Evolutionary conservation across 2,888 invertebrate species (phyloP).

Genomic region (Eilema sororculum): DNA sequence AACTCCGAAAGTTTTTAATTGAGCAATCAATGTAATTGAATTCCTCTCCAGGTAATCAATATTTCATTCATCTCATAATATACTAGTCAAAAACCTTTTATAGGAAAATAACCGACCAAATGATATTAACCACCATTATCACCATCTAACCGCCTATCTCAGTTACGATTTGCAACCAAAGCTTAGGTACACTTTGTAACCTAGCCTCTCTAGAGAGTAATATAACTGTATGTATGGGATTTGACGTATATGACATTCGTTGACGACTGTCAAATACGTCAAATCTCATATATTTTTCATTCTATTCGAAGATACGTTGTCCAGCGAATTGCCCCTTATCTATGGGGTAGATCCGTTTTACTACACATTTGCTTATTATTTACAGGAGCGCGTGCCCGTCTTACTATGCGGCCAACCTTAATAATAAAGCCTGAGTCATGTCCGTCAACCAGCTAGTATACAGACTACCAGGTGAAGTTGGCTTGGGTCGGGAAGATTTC

Average conservation of each 20-base stretch:
- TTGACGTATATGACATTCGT: no score
- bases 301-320: no score
- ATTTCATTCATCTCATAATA: neutral
- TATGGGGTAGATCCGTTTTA: no score
- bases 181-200: no score
- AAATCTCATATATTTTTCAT: no score
- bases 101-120: neutral
- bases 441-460: neutral
- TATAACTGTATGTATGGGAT: no score
- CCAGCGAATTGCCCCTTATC: no score
- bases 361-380: neutral
- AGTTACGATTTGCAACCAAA: no score
- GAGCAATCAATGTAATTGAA: neutral
- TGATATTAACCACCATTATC: neutral
- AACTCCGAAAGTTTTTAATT: constrained; percentile 7
- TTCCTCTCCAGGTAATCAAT: neutral
- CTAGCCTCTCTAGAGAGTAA: no score
- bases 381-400: no score
- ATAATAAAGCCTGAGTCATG: neutral
- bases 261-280: no score
- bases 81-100: neutral
- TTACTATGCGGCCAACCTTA: neutral
- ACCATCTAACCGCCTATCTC: neutral
- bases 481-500: neutral
- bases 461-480: neutral